A percentile compares a stretch with the other conserved stretches of the same genome.
Conservation (phyloP, 2,113 vertebrate genomes). For the Grantiella picta region DNA sequence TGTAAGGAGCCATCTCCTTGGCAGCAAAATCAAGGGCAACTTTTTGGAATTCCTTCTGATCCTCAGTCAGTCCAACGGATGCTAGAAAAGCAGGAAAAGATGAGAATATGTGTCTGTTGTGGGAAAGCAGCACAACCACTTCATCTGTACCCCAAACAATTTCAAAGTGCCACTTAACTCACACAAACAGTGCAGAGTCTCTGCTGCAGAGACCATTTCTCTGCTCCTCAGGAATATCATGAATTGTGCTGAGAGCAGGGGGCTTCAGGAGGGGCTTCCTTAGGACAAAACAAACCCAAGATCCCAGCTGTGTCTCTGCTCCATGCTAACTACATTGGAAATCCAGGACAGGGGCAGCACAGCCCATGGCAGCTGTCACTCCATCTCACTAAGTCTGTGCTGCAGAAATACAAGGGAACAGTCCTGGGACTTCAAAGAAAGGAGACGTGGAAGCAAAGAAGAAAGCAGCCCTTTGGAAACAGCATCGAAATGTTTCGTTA, state of each 20-base stretch:
- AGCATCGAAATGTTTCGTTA: not conserved
- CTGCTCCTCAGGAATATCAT: rapidly evolving
- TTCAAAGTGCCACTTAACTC: not conserved
- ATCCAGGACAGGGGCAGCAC: not conserved
- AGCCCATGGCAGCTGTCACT: not conserved
- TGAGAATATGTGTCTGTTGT: rapidly evolving
- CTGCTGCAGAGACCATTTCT: not conserved
- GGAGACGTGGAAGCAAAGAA: not conserved
- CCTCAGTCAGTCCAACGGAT: conserved; percentile 85
- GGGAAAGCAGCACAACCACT: not conserved
- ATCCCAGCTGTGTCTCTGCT: not conserved
- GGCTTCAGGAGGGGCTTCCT: not conserved
- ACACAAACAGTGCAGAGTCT: not conserved
- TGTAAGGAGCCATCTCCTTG: conserved; percentile 93
- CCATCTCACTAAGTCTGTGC: not conserved
- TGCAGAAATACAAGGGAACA: not conserved
- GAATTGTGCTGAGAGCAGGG: not conserved
- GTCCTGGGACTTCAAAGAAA: not conserved
- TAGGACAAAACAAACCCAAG: not conserved
- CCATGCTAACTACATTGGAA: rapidly evolving
- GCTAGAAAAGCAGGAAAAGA: conserved; percentile 66
- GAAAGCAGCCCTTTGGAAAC: not conserved
- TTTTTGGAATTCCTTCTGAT: conserved; percentile 96
- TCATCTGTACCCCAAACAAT: rapidly evolving
- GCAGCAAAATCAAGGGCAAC: conserved; percentile 93